Evolutionary conservation across 2,113 vertebrate species (phyloP).

Genomic region (Lampris incognitus): DNA sequence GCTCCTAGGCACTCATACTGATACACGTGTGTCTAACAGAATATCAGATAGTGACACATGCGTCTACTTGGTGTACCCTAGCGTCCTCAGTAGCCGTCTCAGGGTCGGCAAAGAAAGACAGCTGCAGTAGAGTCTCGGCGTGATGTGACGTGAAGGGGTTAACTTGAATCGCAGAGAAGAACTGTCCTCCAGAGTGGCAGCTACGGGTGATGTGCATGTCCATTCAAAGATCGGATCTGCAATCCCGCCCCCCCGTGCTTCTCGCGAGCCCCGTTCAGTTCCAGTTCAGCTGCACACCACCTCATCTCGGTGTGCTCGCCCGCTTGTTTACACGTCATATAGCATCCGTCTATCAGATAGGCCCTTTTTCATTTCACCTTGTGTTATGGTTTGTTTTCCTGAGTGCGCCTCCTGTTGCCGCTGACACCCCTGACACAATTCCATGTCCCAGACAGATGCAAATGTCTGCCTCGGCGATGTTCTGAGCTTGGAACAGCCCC

Average conservation of each 20-base stretch:
- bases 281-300: neutral
- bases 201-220: too few species aligned
- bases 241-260: neutral
- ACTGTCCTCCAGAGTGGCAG: too few species aligned
- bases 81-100: constrained; percentile 12
- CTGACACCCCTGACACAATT: constrained; percentile 56
- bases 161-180: neutral
- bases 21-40: constrained; percentile 19
- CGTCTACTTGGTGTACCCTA: neutral
- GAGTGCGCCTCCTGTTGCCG: constrained; percentile 48
- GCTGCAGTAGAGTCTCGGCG: neutral
- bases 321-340: constrained; percentile 34
- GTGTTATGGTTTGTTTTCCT: constrained; percentile 48
- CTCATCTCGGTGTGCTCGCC: constrained; percentile 27
- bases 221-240: neutral
- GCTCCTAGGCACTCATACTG: constrained; percentile 30
- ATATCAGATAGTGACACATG: too few species aligned
- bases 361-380: constrained; percentile 29
- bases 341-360: constrained; percentile 16
- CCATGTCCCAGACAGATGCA: constrained; percentile 64
- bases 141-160: neutral
- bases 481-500: constrained; percentile 60
- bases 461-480: constrained; percentile 65
- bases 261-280: constrained; percentile 24
- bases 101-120: neutral